A percentile compares a stretch with the other conserved stretches of the same genome.
Conservation (phyloP, 2,888 invertebrate genomes). For the Netelia inedita region DNA sequence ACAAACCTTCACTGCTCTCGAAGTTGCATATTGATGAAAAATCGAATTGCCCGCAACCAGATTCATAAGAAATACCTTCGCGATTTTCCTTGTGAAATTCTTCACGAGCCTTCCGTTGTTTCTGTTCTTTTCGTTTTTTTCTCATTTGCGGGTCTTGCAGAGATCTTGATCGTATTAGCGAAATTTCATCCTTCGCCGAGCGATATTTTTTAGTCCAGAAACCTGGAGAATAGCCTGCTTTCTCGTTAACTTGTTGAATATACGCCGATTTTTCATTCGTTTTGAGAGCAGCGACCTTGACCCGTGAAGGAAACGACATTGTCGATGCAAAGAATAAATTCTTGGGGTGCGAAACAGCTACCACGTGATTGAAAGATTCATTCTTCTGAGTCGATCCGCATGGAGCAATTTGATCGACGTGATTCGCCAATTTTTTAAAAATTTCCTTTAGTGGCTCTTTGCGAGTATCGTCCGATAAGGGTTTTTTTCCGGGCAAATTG, state of each 20-base stretch:
- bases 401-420: slow-evolving; percentile 1
- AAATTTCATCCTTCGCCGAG: too few species aligned
- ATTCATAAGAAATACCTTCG: not conserved
- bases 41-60: slow-evolving; percentile 3
- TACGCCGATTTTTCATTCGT: slow-evolving; percentile 21
- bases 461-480: slow-evolving; percentile 3
- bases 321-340: slow-evolving; percentile 25
- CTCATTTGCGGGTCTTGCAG: too few species aligned
- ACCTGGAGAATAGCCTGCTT: slow-evolving; percentile 25
- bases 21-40: not conserved
- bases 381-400: slow-evolving; percentile 5
- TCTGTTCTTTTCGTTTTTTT: not conserved
- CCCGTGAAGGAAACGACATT: slow-evolving; percentile 13
- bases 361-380: slow-evolving; percentile 16
- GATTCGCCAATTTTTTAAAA: not conserved
- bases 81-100: not conserved
- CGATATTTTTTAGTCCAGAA: slow-evolving; percentile 14
- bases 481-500: too few species aligned
- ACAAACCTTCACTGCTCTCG: not conserved
- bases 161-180: not conserved
- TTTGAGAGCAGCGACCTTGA: slow-evolving; percentile 20
- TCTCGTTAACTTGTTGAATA: slow-evolving; percentile 3
- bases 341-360: slow-evolving; percentile 21
- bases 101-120: not conserved
- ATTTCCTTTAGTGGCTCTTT: not conserved